Conservation (phyloP, 2,113 vertebrate genomes). For the Scartelaos histophorus region DNA sequence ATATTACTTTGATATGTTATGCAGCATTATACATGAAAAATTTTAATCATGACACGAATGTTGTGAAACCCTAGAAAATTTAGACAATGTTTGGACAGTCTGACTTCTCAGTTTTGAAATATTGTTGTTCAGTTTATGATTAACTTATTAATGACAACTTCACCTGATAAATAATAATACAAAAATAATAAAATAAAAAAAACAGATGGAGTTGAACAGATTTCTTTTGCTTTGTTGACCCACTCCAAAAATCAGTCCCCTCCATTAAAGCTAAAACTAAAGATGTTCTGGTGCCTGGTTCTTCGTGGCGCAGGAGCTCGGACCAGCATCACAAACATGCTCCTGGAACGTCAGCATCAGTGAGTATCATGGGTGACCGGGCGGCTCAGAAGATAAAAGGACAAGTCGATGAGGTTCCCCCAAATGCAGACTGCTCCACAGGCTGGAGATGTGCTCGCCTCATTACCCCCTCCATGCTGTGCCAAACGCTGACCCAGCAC, state of each 20-base stretch:
- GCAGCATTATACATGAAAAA: no score
- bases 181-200: no score
- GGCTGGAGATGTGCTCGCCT: constrained; percentile 54
- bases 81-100: not conserved
- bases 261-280: no score
- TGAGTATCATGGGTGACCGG: not conserved
- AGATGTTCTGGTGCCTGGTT: not conserved
- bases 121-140: no score
- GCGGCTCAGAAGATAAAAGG: constrained; percentile 18
- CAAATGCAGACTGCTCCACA: constrained; percentile 45
- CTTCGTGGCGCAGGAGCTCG: not conserved
- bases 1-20: no score
- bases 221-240: no score
- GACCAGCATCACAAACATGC: not conserved
- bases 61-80: not conserved
- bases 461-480: constrained; percentile 62
- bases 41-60: no score
- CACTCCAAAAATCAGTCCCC: not conserved
- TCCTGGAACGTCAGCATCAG: not conserved
- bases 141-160: no score
- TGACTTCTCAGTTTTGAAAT: not conserved
- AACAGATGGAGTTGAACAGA: no score
- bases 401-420: constrained; percentile 15
- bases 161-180: no score
- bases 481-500: constrained; percentile 72